Percentiles rank a stretch among this genome's conserved stretches.
Evolutionary conservation across 1,140 invertebrate species (phyloP).

Genomic region (Papilio polytes): DNA sequence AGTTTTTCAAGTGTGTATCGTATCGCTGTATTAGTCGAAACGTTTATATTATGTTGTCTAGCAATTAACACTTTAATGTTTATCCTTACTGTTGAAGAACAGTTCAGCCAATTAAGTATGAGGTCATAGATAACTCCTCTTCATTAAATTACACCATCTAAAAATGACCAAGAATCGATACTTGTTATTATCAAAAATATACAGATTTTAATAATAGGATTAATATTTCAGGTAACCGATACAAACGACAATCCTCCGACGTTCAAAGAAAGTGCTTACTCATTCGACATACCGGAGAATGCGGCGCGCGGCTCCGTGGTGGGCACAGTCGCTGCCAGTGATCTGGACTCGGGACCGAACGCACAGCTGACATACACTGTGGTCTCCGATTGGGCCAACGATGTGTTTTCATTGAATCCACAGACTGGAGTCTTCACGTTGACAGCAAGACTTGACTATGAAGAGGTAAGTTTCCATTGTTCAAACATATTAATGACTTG

Average conservation of each 20-base stretch:
- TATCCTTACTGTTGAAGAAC: no score
- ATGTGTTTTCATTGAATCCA: slow-evolving; percentile 96
- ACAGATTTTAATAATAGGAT: background rate
- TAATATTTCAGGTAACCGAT: slow-evolving; percentile 90
- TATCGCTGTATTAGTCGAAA: background rate
- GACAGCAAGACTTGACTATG: slow-evolving; percentile 95
- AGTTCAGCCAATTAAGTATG: no score
- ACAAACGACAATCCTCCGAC: slow-evolving; percentile 97
- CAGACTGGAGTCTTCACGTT: slow-evolving; percentile 95
- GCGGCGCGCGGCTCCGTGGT: slow-evolving; percentile 91
- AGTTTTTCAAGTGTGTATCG: background rate
- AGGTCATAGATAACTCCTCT: background rate
- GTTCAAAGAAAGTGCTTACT: slow-evolving; percentile 93
- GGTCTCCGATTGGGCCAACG: slow-evolving; percentile 96
- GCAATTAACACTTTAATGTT: background rate
- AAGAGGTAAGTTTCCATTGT: slow-evolving; percentile 89
- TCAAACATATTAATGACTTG: background rate
- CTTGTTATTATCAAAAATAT: no score
- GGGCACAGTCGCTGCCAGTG: slow-evolving; percentile 92
- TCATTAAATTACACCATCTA: no score
- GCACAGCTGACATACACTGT: slow-evolving; percentile 95
- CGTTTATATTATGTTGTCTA: background rate
- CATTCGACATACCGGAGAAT: slow-evolving; percentile 95
- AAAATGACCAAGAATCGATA: no score
- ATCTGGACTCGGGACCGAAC: slow-evolving; percentile 93